Base-by-base conservation (phyloP, 2,888 invertebrate genomes). In the Caenorhabditis panamensis region DNA sequence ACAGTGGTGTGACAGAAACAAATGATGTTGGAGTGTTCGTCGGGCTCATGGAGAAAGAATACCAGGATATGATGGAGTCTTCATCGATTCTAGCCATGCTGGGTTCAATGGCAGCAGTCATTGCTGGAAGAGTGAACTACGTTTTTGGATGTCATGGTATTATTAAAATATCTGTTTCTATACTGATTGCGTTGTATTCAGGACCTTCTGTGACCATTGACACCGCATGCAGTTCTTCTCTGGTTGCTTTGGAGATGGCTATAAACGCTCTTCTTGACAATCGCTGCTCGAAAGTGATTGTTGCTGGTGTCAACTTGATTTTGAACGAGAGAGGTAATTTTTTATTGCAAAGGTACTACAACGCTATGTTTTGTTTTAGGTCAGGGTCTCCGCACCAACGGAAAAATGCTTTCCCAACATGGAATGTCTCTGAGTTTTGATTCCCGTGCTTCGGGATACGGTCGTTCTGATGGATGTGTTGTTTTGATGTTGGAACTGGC, bases 171-270 rank as follows among this genome's bases (percentile, higher is more conserved):
- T 26, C n/a, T 8, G 51, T 26, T 56, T n/a, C n/a, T n/a, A n/a
- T n/a, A n/a, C n/a, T n/a, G n/a, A n/a, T n/a, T n/a, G n/a, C n/a
- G n/a, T n/a, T n/a, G n/a, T 11, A 67, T 64, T 51, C 56, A 68
- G 88, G 88, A 9, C 97, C 97, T 2, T 96, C 96, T 91, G 96
- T 95, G 92, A 95, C 96, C 36, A 92, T 97, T 56, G 98, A 98
- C 92, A 97, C 97, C 0, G 98, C 97, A 6, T 98, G 98, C 92
- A 97, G 97, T 0, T 97, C 97, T 88, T 95, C 96, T 83, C 92
- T 97, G 91, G 94, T 95, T 91, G 97, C 96, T n/a, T 92, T 98
- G 90, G 94, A 96, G 90, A 95, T 89, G 73, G 91, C 90, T 5
- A 63, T 86, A 4, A 87, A 89, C 54, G 95, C 95, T 47, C 95